phyloP scores from a whole-genome alignment of 2,797 vertebrate species.

The Perodicticus potto region DNA sequence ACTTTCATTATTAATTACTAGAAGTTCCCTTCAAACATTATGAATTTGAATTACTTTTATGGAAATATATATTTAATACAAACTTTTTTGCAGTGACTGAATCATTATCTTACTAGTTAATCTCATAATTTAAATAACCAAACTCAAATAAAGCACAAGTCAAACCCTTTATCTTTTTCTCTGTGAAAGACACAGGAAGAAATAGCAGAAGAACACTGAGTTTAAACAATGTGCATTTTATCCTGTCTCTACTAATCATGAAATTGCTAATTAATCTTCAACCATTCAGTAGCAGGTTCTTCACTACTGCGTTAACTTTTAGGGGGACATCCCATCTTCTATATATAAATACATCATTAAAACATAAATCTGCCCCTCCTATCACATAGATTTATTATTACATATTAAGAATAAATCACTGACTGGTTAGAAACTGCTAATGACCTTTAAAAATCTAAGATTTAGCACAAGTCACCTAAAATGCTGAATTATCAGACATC shows the following conservation, averaged over 20 bases:
- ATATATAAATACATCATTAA: neutral
- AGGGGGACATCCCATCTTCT: neutral
- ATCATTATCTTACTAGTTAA: neutral
- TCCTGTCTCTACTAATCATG: neutral
- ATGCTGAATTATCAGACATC: conserved; percentile 26
- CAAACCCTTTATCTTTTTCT: neutral
- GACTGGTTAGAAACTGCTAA: conserved; percentile 3
- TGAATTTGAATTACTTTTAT: neutral
- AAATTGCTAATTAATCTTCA: conserved; percentile 5
- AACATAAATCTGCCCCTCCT: neutral
- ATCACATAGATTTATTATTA: neutral
- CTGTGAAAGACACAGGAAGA: neutral
- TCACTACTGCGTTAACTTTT: neutral
- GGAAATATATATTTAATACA: neutral
- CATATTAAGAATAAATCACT: neutral
- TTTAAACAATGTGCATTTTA: conserved; percentile 6
- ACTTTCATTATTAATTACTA: neutral
- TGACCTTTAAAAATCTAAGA: neutral
- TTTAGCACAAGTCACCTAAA: neutral
- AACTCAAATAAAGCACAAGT: neutral
- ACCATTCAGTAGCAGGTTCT: neutral
- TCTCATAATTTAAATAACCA: conserved; percentile 1
- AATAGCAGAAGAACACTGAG: neutral
- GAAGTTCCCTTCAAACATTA: conserved; percentile 13
- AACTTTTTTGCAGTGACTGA: neutral